These are phyloP conservation scores for Motacilla tschutschensis DNA, from an alignment of 2,113 vertebrate species.

Conservation along the genomic window DNA sequence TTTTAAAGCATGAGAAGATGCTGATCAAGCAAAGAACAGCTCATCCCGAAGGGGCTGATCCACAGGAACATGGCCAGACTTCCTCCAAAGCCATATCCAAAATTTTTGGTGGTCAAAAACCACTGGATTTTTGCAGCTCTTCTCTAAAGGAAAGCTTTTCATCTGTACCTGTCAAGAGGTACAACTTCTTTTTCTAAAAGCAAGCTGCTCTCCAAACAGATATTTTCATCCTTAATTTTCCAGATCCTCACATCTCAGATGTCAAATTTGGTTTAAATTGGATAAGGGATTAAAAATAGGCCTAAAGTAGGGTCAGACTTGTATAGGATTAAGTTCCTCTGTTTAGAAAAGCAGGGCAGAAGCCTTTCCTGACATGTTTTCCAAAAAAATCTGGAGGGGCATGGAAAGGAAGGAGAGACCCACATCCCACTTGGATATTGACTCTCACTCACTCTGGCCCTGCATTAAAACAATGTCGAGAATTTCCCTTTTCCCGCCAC, in stretches of 20 bases:
- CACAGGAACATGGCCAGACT: accelerated
- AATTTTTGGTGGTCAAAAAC: accelerated
- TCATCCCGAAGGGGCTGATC: not conserved
- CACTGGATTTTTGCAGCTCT: not conserved
- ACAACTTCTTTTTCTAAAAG: not conserved
- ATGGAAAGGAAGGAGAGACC: not conserved
- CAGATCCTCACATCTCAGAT: not conserved
- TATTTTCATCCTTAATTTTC: not conserved
- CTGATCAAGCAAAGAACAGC: not conserved
- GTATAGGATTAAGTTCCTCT: not conserved
- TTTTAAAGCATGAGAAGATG: not conserved
- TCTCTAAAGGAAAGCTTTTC: not conserved
- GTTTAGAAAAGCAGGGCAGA: not conserved
- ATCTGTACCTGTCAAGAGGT: not conserved
- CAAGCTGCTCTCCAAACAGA: not conserved
- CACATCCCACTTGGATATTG: not conserved
- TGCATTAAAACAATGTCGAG: not conserved
- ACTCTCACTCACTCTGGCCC: accelerated
- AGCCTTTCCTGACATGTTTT: not conserved
- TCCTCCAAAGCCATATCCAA: not conserved
- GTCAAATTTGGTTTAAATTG: not conserved
- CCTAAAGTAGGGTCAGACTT: not conserved
- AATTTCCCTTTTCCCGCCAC: not conserved
- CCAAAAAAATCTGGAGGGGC: not conserved
- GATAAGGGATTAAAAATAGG: not conserved